Percentiles rank a stretch among this genome's conserved stretches.
These are phyloP conservation scores for Caenorhabditis sp. DNA, from an alignment of 2,888 invertebrate genomes.

Conservation along the genomic window DNA sequence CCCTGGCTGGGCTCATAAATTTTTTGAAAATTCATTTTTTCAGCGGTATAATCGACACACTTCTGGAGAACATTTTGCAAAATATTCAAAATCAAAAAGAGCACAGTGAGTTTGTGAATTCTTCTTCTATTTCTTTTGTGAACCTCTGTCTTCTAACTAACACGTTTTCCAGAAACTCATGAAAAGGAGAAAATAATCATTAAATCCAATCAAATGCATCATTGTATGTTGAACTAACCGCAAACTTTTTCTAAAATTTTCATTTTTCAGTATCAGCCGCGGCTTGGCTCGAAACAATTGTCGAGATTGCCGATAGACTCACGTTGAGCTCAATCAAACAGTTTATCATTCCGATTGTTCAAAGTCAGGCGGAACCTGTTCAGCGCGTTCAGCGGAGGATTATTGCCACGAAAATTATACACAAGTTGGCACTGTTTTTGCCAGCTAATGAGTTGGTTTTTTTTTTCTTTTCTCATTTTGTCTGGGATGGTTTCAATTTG, in stretches of 20 bases:
- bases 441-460: conserved; percentile 59
- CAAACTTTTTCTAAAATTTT: not conserved
- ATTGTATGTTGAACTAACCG: conserved; percentile 22
- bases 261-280: conserved; percentile 63
- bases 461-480: too few species aligned
- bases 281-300: conserved; percentile 67
- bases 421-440: conserved; percentile 62
- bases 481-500: too few species aligned
- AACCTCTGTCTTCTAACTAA: conserved; percentile 28
- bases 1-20: too few species aligned
- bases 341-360: conserved; percentile 62
- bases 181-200: conserved; percentile 41
- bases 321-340: conserved; percentile 55
- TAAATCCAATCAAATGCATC: conserved; percentile 40
- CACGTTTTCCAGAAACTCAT: conserved; percentile 28
- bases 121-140: conserved; percentile 1
- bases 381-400: conserved; percentile 63
- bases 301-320: conserved; percentile 60
- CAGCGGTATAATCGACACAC: conserved; percentile 54
- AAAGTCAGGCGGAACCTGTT: conserved; percentile 61
- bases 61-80: conserved; percentile 58
- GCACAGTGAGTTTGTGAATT: conserved; percentile 51
- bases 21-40: conserved; percentile 14
- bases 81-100: conserved; percentile 63
- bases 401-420: conserved; percentile 65